These are phyloP conservation scores for Mythimna ferrago DNA, from an alignment of 2,888 invertebrate species.

Conservation along the genomic window DNA sequence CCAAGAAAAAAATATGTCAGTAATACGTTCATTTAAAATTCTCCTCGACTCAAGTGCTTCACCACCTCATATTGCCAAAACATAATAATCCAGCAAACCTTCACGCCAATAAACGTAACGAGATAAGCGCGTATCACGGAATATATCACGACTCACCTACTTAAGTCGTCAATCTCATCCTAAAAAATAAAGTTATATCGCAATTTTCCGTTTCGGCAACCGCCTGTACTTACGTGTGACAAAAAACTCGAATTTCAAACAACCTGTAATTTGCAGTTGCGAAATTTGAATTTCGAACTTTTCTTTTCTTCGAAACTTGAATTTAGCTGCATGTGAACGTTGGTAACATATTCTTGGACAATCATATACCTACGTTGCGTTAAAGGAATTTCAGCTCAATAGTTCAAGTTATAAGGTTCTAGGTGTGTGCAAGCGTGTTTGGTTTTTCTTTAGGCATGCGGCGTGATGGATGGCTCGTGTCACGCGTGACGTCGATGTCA, in stretches of 20 bases:
- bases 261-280: conserved; percentile 51
- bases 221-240: conserved; percentile 82
- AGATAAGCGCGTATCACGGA: conserved; percentile 76
- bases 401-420: conserved; percentile 23
- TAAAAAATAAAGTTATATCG: conserved; percentile 88
- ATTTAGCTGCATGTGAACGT: conserved; percentile 56
- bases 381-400: conserved; percentile 61
- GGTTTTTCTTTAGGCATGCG: conserved; percentile 79
- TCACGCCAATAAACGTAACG: conserved; percentile 71
- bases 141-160: conserved; percentile 78
- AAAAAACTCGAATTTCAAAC: conserved; percentile 74
- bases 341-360: conserved; percentile 71
- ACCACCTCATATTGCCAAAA: conserved; percentile 38
- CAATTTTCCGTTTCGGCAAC: conserved; percentile 87
- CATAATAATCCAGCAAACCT: conserved; percentile 48
- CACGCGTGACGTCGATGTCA: conserved; percentile 86
- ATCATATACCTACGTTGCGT: conserved; percentile 35
- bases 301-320: conserved; percentile 16
- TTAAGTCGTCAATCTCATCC: conserved; percentile 86
- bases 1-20: neutral
- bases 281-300: conserved; percentile 42
- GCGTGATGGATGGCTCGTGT: conserved; percentile 85
- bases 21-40: conserved; percentile 2
- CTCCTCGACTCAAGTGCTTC: conserved; percentile 10
- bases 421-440: conserved; percentile 48